Evolutionary conservation across 2,888 invertebrate species (phyloP).

Genomic region (Eupithecia pulchellata): DNA sequence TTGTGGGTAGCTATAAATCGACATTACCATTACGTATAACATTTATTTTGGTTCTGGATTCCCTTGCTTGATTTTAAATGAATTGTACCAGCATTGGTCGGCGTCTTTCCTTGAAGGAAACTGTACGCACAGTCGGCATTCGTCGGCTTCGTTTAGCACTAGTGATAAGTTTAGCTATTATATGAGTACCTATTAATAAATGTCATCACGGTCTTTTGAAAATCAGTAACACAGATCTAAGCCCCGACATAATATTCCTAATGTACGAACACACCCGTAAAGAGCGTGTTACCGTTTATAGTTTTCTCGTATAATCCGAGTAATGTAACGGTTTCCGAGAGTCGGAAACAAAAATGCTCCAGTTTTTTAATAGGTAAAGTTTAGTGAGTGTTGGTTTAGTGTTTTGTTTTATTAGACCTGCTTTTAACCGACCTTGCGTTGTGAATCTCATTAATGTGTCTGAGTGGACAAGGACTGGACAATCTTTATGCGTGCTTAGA

Average conservation of each 20-base stretch:
- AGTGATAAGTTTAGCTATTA: too few relatives aligned
- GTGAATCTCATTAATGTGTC: slow-evolving; percentile 37
- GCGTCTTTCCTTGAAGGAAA: slow-evolving; percentile 37
- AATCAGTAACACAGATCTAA: slow-evolving; percentile 68
- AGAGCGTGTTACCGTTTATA: slow-evolving; percentile 68
- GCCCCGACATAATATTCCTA: slow-evolving; percentile 71
- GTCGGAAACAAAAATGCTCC: slow-evolving; percentile 68
- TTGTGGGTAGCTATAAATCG: slow-evolving; percentile 56
- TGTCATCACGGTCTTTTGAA: slow-evolving; percentile 24
- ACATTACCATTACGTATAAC: slow-evolving; percentile 55
- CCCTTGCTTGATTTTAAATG: slow-evolving; percentile 48
- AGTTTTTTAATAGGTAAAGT: slow-evolving; percentile 65
- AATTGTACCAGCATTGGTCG: slow-evolving; percentile 43
- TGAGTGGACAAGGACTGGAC: slow-evolving; percentile 33
- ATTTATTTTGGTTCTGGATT: slow-evolving; percentile 57
- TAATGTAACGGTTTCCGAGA: slow-evolving; percentile 70
- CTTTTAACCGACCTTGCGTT: slow-evolving; percentile 53
- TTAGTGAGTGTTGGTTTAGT: slow-evolving; percentile 55
- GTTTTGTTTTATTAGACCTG: slow-evolving; percentile 60
- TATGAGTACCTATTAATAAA: too few relatives aligned
- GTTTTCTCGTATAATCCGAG: slow-evolving; percentile 69
- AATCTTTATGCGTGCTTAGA: slow-evolving; percentile 31
- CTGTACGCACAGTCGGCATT: slow-evolving; percentile 46
- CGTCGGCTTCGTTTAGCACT: slow-evolving; percentile 59
- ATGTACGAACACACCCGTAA: slow-evolving; percentile 57